Conservation (phyloP, 37 sponge, comb jelly and placozoan genomes). For the Chondrilla cf. caribensis region DNA sequence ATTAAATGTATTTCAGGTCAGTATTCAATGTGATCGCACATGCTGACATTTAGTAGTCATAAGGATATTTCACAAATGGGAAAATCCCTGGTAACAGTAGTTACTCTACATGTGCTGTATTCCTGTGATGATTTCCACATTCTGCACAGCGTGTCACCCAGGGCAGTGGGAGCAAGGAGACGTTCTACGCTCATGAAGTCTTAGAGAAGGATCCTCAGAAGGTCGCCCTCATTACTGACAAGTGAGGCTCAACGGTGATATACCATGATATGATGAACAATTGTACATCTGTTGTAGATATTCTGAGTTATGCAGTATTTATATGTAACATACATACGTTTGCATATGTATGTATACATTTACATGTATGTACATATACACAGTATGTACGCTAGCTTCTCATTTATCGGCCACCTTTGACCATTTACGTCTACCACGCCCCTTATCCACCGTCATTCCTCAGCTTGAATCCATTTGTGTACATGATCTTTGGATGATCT, state of each 20-base stretch:
- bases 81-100: no score
- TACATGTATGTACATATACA: not conserved
- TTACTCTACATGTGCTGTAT: no score
- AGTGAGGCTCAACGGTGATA: not conserved
- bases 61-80: no score
- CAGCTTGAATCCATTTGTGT: no score
- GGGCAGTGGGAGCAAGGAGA: not conserved
- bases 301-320: no score
- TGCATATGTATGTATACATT: no score
- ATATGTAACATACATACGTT: no score
- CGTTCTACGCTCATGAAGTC: not conserved
- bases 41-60: not conserved
- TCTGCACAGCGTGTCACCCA: not conserved
- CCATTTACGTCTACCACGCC: no score
- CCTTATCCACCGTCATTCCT: no score
- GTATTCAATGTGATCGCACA: not conserved
- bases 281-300: not conserved
- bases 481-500: no score
- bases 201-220: not conserved
- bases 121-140: no score
- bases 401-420: not conserved
- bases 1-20: constrained; percentile 52
- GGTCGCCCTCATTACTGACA: not conserved
- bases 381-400: not conserved
- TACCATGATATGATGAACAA: not conserved